These are phyloP conservation scores for Caerostris darwini DNA, from an alignment of 1,140 invertebrate species.

Conservation along the genomic window DNA sequence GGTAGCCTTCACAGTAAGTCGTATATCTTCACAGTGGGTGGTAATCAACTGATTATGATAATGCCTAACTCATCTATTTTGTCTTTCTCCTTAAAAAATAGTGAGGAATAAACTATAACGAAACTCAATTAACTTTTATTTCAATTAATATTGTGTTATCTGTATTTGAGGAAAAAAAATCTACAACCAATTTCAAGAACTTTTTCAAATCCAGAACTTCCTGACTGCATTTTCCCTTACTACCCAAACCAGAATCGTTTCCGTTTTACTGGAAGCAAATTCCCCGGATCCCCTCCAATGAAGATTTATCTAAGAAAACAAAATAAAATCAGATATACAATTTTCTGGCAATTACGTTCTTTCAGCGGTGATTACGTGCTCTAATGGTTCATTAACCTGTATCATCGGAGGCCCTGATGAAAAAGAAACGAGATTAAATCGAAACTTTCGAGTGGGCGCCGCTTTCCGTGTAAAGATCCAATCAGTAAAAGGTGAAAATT, in stretches of 20 bases:
- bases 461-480: conserved; percentile 15
- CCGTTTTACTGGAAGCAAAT: conserved; percentile 12
- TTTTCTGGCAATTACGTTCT: conserved; percentile 60
- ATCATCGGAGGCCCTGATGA: neutral
- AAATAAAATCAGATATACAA: conserved; percentile 52
- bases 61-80: no score
- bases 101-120: no score
- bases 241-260: neutral
- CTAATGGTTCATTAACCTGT: conserved; percentile 62
- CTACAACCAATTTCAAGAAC: no score
- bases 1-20: no score
- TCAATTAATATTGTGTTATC: no score
- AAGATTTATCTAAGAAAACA: conserved; percentile 43
- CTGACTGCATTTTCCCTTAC: no score
- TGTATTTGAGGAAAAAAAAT: no score
- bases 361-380: conserved; percentile 18
- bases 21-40: no score
- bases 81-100: no score
- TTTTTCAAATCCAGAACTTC: no score
- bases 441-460: neutral
- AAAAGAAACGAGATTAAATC: conserved; percentile 42
- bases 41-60: no score
- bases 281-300: conserved; percentile 8
- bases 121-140: no score
- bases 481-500: conserved; percentile 44